Evolutionary conservation across 1,140 invertebrate species (phyloP).

Genomic region (Bombus consobrinus): DNA sequence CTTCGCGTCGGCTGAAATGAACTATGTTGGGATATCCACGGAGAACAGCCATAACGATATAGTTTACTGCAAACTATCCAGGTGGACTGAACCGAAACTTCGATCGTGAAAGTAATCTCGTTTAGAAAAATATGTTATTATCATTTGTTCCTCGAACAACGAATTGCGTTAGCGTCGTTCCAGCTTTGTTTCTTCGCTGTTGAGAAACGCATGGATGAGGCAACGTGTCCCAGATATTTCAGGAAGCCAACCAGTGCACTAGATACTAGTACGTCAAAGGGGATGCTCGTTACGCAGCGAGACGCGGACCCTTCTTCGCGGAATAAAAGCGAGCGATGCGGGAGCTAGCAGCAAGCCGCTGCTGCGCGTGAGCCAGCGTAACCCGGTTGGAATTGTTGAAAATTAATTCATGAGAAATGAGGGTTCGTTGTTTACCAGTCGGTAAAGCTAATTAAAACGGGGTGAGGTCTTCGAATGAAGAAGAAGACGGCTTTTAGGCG

Average conservation of each 20-base stretch:
- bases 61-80: no score
- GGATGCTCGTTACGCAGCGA: constrained; percentile 64
- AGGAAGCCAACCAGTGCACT: neutral
- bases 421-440: constrained; percentile 64
- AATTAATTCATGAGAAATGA: constrained; percentile 71
- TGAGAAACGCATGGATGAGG: neutral
- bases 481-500: neutral
- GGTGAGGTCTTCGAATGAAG: neutral
- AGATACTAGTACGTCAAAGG: constrained; percentile 55
- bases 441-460: constrained; percentile 67
- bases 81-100: neutral
- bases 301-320: constrained; percentile 15
- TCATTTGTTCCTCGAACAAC: neutral
- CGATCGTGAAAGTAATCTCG: neutral
- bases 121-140: no score
- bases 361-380: neutral
- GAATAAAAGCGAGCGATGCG: constrained; percentile 48
- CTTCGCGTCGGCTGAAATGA: neutral
- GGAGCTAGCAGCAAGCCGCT: neutral
- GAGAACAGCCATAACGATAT: no score
- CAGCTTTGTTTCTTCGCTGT: no score
- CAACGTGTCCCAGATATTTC: constrained; percentile 48
- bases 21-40: neutral
- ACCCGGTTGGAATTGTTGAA: constrained; percentile 52
- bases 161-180: neutral